phyloP scores from a whole-genome alignment of 2,888 invertebrate species.

The Catocala fraxini region DNA sequence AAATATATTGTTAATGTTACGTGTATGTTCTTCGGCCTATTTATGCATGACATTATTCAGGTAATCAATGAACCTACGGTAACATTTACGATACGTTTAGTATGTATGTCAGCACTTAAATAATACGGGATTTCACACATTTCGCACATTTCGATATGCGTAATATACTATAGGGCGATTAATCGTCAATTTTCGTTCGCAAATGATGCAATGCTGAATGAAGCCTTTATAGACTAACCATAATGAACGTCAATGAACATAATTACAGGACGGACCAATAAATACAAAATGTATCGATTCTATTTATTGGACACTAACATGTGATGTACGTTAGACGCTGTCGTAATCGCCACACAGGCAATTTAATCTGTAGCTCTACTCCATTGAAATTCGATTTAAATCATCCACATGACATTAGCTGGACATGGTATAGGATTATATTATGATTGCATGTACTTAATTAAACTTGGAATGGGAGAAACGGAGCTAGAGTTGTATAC shows the following conservation, averaged over 20 bases:
- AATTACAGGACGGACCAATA: neutral
- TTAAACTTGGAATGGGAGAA: neutral
- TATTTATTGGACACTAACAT: neutral
- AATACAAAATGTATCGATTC: neutral
- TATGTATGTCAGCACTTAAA: too few species aligned
- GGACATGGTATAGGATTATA: neutral
- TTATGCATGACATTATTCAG: too few species aligned
- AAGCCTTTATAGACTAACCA: slow-evolving; percentile 3
- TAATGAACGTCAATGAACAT: slow-evolving; percentile 8
- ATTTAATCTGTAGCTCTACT: slow-evolving; percentile 2
- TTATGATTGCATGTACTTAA: neutral
- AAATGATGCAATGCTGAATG: slow-evolving; percentile 2
- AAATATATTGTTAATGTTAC: too few species aligned
- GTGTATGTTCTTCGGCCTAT: too few species aligned
- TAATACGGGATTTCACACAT: too few species aligned
- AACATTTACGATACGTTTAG: too few species aligned
- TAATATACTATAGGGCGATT: too few species aligned
- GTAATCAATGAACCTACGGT: too few species aligned
- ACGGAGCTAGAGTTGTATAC: neutral
- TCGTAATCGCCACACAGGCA: neutral
- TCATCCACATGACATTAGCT: neutral
- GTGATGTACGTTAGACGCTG: neutral
- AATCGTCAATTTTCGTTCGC: slow-evolving; percentile 2
- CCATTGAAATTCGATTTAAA: neutral
- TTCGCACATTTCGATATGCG: too few species aligned